phyloP scores from a whole-genome alignment of 53 echinoderm and acorn worm species.

The Patiria pectinifera region DNA sequence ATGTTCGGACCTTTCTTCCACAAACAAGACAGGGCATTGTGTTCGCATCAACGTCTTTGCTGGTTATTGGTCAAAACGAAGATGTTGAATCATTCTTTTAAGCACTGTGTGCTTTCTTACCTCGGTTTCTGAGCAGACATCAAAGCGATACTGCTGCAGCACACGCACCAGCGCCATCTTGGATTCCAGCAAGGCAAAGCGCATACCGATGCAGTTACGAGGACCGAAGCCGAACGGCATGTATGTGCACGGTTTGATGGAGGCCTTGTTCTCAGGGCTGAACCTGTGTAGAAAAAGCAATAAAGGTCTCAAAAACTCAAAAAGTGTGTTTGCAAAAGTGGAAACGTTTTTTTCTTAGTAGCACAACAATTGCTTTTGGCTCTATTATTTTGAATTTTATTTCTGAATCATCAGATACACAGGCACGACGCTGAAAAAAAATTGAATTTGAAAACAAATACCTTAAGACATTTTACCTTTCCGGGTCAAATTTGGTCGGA shows the following conservation, averaged over 20 bases:
- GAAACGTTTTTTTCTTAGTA: too few species aligned
- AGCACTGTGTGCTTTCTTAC: neutral
- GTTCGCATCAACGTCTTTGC: too few species aligned
- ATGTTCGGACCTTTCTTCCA: too few species aligned
- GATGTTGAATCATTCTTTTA: too few species aligned
- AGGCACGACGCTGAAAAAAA: too few species aligned
- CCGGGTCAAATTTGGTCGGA: constrained; percentile 56
- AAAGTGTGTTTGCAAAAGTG: neutral
- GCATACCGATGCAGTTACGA: constrained; percentile 48
- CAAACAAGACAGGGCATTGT: too few species aligned
- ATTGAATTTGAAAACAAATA: too few species aligned
- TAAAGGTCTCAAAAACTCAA: neutral
- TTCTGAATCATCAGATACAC: too few species aligned
- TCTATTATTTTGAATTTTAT: too few species aligned
- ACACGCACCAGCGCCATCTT: constrained; percentile 55
- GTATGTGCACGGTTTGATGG: neutral
- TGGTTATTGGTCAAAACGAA: too few species aligned
- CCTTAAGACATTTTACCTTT: constrained; percentile 28
- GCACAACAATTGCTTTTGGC: too few species aligned
- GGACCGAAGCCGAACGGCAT: constrained; percentile 43
- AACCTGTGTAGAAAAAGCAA: constrained; percentile 5
- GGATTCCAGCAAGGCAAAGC: constrained; percentile 38
- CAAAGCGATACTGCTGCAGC: constrained; percentile 24
- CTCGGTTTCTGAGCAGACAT: constrained; percentile 50
- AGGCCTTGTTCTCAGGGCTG: constrained; percentile 28